Base-by-base conservation (phyloP, 2,797 vertebrate species). In the Ibycter americanus region DNA sequence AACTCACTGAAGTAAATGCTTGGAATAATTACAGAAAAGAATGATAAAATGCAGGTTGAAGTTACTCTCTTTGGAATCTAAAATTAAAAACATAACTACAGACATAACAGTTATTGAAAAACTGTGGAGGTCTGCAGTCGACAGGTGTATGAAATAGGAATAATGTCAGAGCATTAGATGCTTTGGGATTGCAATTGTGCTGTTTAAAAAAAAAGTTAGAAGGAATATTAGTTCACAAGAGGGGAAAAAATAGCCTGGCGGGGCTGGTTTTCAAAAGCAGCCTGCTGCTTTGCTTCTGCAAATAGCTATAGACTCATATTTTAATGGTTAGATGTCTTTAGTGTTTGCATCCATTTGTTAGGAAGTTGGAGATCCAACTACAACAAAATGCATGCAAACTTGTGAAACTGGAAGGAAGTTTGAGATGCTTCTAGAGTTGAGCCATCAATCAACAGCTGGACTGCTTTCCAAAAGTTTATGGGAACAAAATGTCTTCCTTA, bases 1-100 rank as follows among this genome's bases (percentile, higher is more conserved):
- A 97, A 96, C 91, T 93, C 92, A 94, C 90, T 88, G 88, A 92
- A 91, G 68, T 89, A 97, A 96, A 96, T 96, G 85, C 94, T 96
- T 96, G 83, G 87, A 95, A 93, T 95, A 97, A 95, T 95, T 97
- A 93, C 67, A 82, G 55, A 80, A 84, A 90, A 90, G 95, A 94
- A 94, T 86, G 93, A 95, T 94, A 95, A 90, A 97, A 95, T 95
- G 51, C 94, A 95, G 89, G 83, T 90, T 95, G 74, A 56, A 92
- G 56, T 94, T 95, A 83, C 94, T 97, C 92, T 94, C 72, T 65
- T 56, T 54, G 72, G 66, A 54, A 93, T 96, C 95, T 93, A 52
- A 97, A 97, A 96, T 96, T 44, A 84, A 90, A 95, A 95, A 78
- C 83, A 74, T 94, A 93, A 81, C 83, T 91, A 42, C 21, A 18